These are phyloP conservation scores for Sphaeridia pumilis DNA, from an alignment of 2,888 invertebrate species.

Conservation along the genomic window DNA sequence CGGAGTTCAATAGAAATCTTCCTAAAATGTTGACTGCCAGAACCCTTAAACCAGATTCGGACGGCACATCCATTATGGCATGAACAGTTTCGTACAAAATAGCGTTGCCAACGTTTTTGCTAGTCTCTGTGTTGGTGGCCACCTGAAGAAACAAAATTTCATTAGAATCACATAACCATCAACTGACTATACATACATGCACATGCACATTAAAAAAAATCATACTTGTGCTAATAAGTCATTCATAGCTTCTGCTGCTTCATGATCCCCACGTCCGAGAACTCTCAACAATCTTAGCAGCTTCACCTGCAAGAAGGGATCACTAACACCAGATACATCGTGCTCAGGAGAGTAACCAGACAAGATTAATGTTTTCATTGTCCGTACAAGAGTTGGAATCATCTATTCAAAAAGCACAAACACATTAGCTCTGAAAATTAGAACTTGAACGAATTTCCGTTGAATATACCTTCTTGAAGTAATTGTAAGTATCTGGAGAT, in stretches of 20 bases:
- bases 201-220: not conserved
- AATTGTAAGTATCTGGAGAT: conserved; percentile 89
- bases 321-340: conserved; percentile 98
- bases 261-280: conserved; percentile 88
- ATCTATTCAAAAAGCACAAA: conserved; percentile 53
- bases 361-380: conserved; percentile 93
- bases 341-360: conserved; percentile 99
- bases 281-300: conserved; percentile 87
- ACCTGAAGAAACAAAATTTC: conserved; percentile 44
- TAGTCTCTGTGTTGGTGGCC: conserved; percentile 98
- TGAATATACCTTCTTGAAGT: conserved; percentile 84
- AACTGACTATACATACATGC: conserved; percentile 1
- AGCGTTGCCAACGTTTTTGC: conserved; percentile 99
- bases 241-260: conserved; percentile 99
- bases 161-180: not conserved
- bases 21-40: conserved; percentile 97
- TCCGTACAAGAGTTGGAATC: conserved; percentile 95
- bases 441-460: not conserved
- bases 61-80: conserved; percentile 99
- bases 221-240: conserved; percentile 89
- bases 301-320: conserved; percentile 98
- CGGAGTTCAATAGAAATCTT: conserved; percentile 92
- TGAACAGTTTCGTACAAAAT: conserved; percentile 99
- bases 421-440: not conserved
- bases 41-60: conserved; percentile 82